phyloP scores from a whole-genome alignment of 2,113 vertebrate species.

The Pangasianodon hypophthalmus region DNA sequence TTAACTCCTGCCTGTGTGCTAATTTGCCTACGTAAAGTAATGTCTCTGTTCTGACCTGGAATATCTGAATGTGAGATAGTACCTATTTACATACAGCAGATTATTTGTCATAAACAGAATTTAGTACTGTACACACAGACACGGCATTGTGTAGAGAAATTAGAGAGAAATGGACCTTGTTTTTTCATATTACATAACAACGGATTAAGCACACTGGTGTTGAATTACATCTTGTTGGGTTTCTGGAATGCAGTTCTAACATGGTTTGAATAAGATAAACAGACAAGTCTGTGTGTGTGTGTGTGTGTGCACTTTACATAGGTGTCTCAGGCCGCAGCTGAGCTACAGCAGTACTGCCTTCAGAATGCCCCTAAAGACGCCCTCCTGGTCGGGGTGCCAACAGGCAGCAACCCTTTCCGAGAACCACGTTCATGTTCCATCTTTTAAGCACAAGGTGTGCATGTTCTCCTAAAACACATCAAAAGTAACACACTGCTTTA shows the following conservation, averaged over 20 bases:
- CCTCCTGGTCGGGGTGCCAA: constrained; percentile 87
- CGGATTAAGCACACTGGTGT: background rate
- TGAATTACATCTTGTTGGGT: background rate
- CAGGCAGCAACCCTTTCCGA: constrained; percentile 93
- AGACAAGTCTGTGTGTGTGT: background rate
- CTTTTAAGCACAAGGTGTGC: constrained; percentile 74
- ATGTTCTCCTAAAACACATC: background rate
- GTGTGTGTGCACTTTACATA: constrained; percentile 54
- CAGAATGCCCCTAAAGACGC: constrained; percentile 94
- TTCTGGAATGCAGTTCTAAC: background rate
- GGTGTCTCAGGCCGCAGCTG: constrained; percentile 95
- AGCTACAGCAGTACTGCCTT: constrained; percentile 93
- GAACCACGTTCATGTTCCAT: constrained; percentile 89
- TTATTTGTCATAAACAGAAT: constrained; percentile 4
- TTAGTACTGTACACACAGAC: background rate
- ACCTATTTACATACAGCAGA: background rate
- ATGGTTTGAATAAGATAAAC: background rate
- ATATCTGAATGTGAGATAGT: background rate
- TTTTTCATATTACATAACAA: constrained; percentile 9
- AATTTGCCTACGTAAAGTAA: constrained; percentile 2
- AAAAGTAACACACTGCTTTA: background rate
- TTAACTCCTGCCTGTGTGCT: background rate
- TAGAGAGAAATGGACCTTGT: background rate
- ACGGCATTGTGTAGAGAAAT: background rate
- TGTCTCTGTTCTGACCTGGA: background rate